These are phyloP conservation scores for Drosophila saltans DNA, from an alignment of 1,140 invertebrate species.

Conservation along the genomic window DNA sequence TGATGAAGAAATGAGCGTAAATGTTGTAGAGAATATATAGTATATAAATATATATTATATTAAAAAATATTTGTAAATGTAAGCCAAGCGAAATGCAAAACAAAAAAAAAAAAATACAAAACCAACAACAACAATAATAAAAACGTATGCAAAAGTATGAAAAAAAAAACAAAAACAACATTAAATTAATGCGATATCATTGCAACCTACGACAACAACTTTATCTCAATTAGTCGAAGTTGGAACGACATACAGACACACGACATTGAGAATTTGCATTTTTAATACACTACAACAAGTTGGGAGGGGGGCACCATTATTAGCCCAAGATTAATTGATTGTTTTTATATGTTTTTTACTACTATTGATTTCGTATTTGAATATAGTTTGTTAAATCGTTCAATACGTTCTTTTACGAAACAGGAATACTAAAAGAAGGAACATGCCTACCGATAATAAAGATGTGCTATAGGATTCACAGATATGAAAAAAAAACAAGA, in stretches of 20 bases:
- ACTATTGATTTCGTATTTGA: too few species aligned
- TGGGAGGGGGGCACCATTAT: too few species aligned
- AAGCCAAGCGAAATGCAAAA: slow-evolving; percentile 68
- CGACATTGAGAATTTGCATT: neutral
- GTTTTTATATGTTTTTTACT: too few species aligned
- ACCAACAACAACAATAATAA: slow-evolving; percentile 28
- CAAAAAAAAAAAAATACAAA: slow-evolving; percentile 73
- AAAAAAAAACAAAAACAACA: neutral
- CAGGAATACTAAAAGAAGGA: too few species aligned
- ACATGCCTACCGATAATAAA: too few species aligned
- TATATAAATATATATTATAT: slow-evolving; percentile 69
- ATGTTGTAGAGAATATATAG: slow-evolving; percentile 80
- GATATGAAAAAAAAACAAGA: too few species aligned
- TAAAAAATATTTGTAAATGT: slow-evolving; percentile 77
- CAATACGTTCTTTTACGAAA: too few species aligned
- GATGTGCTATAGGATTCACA: too few species aligned
- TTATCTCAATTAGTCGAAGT: neutral
- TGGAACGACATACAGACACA: neutral
- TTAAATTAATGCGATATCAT: slow-evolving; percentile 11
- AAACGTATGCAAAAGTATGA: slow-evolving; percentile 10
- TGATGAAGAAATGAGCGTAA: slow-evolving; percentile 62
- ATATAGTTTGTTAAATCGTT: too few species aligned
- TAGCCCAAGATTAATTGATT: too few species aligned
- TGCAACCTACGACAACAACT: neutral
- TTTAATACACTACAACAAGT: too few species aligned